Conservation (phyloP, 2,888 invertebrate species). For the Drosophila paranaensis region DNA sequence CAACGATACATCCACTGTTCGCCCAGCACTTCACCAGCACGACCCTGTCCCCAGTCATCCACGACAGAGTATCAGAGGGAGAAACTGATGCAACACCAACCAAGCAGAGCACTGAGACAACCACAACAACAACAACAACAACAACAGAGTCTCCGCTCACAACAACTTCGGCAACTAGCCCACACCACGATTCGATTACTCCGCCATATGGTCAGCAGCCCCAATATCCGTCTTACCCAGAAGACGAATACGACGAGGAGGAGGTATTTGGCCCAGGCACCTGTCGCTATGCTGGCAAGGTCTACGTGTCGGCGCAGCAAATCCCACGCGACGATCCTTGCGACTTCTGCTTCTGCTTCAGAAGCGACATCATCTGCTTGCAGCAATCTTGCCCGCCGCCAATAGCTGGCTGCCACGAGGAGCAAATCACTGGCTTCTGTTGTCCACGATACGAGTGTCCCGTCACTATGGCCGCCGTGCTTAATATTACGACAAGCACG, state of each 20-base stretch:
- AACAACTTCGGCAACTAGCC: constrained; percentile 65
- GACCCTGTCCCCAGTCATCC: constrained; percentile 50
- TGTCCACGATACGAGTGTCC: constrained; percentile 97
- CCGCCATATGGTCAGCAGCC: constrained; percentile 80
- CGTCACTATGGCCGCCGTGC: constrained; percentile 92
- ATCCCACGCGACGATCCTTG: constrained; percentile 97
- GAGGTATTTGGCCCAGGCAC: constrained; percentile 94
- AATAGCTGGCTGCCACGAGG: constrained; percentile 95
- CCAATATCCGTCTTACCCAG: constrained; percentile 83
- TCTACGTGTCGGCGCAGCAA: constrained; percentile 97
- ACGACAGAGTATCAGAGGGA: constrained; percentile 58
- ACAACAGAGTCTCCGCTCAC: constrained; percentile 54
- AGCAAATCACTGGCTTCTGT: constrained; percentile 96
- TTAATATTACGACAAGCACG: constrained; percentile 94
- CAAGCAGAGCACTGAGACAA: constrained; percentile 50
- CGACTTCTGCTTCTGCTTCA: constrained; percentile 98
- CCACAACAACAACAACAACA: constrained; percentile 10
- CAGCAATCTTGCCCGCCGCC: constrained; percentile 98
- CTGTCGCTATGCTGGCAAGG: constrained; percentile 95
- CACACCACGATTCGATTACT: constrained; percentile 75
- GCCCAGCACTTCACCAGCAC: constrained; percentile 58
- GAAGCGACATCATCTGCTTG: constrained; percentile 97
- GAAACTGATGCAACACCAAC: constrained; percentile 40
- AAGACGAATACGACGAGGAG: constrained; percentile 91
- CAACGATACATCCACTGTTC: constrained; percentile 79